Conservation (phyloP, 2,797 vertebrate species). For the Lagodon rhomboides region DNA sequence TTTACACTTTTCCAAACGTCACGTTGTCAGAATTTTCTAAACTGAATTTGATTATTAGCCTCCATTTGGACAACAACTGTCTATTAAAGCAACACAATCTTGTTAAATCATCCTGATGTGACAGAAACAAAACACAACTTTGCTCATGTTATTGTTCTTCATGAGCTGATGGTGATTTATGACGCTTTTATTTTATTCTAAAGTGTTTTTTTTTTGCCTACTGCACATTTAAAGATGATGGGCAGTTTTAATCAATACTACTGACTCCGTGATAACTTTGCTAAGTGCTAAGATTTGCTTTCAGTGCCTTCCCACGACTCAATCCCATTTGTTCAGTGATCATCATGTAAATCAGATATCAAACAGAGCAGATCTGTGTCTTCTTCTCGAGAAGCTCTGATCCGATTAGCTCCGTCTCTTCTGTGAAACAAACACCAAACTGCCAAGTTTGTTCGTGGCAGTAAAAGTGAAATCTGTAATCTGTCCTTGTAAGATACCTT, state of each 20-base stretch:
- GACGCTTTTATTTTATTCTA: neutral
- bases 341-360: slow-evolving; percentile 38
- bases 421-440: neutral
- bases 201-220: slow-evolving; percentile 13
- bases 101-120: neutral
- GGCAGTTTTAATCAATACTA: slow-evolving; percentile 42
- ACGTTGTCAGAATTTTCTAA: neutral
- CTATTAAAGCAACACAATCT: neutral
- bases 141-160: no score
- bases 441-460: no score
- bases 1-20: neutral
- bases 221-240: slow-evolving; percentile 15
- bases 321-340: slow-evolving; percentile 29
- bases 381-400: slow-evolving; percentile 8
- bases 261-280: slow-evolving; percentile 40
- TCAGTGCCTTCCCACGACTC: slow-evolving; percentile 26
- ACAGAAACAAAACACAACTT: neutral
- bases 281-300: slow-evolving; percentile 49
- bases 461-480: no score
- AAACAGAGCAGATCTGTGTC: slow-evolving; percentile 40
- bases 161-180: no score
- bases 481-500: no score
- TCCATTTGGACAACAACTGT: neutral
- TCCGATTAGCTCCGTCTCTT: slow-evolving; percentile 1
- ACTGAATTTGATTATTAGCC: neutral